Evolutionary conservation across 2,797 vertebrate genomes (phyloP).

Genomic region (Ispidina lecontei): DNA sequence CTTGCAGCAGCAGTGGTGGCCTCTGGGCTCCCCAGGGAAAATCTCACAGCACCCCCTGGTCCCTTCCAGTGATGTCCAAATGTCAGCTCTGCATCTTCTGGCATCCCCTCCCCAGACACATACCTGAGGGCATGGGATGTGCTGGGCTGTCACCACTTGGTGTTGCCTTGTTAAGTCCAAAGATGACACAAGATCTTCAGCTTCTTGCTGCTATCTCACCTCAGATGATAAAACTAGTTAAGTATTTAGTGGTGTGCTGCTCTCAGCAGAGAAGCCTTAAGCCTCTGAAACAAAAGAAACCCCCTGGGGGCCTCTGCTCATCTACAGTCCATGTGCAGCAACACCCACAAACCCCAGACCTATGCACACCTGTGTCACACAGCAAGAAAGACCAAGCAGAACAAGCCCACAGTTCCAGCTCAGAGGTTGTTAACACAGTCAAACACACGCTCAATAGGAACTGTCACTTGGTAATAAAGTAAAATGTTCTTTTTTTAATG

Average conservation of each 20-base stretch:
- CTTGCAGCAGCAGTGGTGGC: background rate
- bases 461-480: background rate
- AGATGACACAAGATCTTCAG: background rate
- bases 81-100: background rate
- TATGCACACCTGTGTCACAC: accelerated
- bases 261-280: background rate
- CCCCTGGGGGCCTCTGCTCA: background rate
- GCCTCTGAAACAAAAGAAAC: background rate
- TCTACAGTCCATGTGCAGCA: background rate
- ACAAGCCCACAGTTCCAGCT: background rate
- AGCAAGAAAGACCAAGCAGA: background rate
- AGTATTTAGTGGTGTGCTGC: background rate
- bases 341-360: background rate
- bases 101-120: background rate
- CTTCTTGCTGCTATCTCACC: background rate
- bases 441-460: background rate
- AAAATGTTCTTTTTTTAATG: background rate
- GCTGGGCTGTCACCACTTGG: background rate
- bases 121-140: background rate
- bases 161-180: background rate
- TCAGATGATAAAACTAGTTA: background rate
- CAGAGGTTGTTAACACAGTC: background rate
- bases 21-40: background rate
- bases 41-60: background rate
- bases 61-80: accelerated